A percentile compares a stretch with the other conserved stretches of the same genome.
Evolutionary conservation across 2,888 invertebrate species (phyloP).

Genomic region (Anarsia innoxiella): DNA sequence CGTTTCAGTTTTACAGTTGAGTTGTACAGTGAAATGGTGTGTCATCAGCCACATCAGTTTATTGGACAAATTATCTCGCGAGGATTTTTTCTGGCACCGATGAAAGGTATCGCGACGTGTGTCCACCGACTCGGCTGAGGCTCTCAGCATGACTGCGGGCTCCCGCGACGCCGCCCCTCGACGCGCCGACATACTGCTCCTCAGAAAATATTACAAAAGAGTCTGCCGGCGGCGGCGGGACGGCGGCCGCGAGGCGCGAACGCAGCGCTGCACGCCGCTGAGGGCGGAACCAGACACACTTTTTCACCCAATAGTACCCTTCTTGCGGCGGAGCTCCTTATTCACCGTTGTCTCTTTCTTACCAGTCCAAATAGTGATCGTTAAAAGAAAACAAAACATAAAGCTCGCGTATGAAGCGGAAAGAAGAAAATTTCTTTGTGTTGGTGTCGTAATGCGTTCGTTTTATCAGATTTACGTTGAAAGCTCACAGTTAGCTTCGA

Average conservation of each 20-base stretch:
- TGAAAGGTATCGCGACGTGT: conserved; percentile 66
- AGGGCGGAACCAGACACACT: conserved; percentile 63
- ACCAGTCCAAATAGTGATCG: conserved; percentile 11
- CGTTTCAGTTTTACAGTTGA: no score
- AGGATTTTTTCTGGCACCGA: conserved; percentile 57
- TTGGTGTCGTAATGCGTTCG: conserved; percentile 67
- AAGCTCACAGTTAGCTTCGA: conserved; percentile 68
- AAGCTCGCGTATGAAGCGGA: conserved; percentile 30
- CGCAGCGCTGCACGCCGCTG: conserved; percentile 51
- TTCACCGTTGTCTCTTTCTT: conserved; percentile 36
- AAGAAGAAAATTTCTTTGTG: conserved; percentile 67
- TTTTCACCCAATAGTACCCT: conserved; percentile 60
- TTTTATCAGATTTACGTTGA: conserved; percentile 74
- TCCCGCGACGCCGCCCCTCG: conserved; percentile 72
- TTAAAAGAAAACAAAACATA: conserved; percentile 30
- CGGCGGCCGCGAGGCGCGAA: conserved; percentile 46
- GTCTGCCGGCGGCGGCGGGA: no score
- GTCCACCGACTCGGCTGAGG: conserved; percentile 68
- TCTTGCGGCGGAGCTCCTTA: conserved; percentile 23
- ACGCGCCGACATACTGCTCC: conserved; percentile 66
- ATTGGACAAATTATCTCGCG: conserved; percentile 54
- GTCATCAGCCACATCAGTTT: conserved; percentile 43
- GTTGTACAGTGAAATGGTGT: conserved; percentile 30
- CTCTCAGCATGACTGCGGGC: conserved; percentile 74
- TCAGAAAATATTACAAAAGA: conserved; percentile 54